Base-by-base conservation (phyloP, 2,113 vertebrate genomes). In the Lanius collurio region DNA sequence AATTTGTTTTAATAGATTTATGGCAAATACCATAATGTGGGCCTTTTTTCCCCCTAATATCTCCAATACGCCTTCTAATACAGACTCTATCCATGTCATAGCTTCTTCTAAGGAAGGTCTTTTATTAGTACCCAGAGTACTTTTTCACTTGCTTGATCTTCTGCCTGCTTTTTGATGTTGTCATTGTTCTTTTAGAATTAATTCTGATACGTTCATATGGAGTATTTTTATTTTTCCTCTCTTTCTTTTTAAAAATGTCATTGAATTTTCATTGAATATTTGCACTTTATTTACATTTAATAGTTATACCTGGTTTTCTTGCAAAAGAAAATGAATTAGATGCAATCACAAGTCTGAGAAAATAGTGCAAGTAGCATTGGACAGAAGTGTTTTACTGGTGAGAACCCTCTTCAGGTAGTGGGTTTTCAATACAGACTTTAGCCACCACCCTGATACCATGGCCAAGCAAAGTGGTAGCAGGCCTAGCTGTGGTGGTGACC, bases 11-110 rank as follows among this genome's bases (percentile, higher is more conserved):
- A 81, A 2, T 42, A 74, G 26, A 46, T 64, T 22, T 53, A 5
- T 83, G 31, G 8, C 18, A 65, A 30, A 79, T 57, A 68, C 15
- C 0, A 1, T 24, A 31, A 41, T 31, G 18, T 46, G 15, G 7
- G 4, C 1, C 62, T 49, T 68, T 67, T 56, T 3, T 1, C 2
- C 2, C 3, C 5, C 11, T 63, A 4, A 4, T 62, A 14, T 62
- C 41, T 44, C 28, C 17, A 44, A 64, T 64, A 73, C 80, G 11
- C 15, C 20, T 64, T 53, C 50, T 37, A 23, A 37, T 69, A 27
- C 15, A 64, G 50, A 24, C 18, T 68, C 19, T 17, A 59, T 55
- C 55, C 19, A 24, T 78, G 33, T 11, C 13, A 50, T 33, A 44
- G 4, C 9, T 77, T 74, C 64, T 69, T 86, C n/a, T 49, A 52